These are phyloP conservation scores for Oostethus manadensis DNA, from an alignment of 2,113 vertebrate species.

Conservation along the genomic window DNA sequence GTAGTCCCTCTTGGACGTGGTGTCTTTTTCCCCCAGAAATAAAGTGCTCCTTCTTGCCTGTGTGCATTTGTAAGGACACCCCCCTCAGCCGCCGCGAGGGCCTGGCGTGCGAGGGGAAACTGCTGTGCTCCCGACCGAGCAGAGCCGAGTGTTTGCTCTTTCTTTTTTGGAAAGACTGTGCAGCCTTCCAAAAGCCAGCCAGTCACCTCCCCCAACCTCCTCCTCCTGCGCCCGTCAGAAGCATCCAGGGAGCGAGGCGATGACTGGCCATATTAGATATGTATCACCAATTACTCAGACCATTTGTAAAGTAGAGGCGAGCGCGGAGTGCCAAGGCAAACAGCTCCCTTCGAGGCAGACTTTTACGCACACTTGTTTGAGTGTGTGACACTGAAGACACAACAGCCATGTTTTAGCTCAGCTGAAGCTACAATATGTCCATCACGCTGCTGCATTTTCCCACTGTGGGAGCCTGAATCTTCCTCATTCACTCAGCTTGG, in stretches of 20 bases:
- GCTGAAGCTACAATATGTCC: no score
- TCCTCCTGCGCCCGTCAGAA: slow-evolving; percentile 49
- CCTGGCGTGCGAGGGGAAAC: slow-evolving; percentile 46
- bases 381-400: not conserved
- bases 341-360: slow-evolving; percentile 57
- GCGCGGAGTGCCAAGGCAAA: slow-evolving; percentile 63
- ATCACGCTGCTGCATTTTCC: no score
- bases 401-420: not conserved
- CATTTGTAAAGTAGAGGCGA: slow-evolving; percentile 49
- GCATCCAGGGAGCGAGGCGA: slow-evolving; percentile 65
- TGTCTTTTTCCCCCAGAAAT: slow-evolving; percentile 15
- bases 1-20: no score
- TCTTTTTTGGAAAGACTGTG: slow-evolving; percentile 79
- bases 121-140: not conserved
- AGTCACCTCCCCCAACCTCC: not conserved
- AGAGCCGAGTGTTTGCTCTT: slow-evolving; percentile 37
- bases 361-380: slow-evolving; percentile 28
- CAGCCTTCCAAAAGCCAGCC: slow-evolving; percentile 33
- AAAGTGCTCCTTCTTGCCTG: slow-evolving; percentile 53
- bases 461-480: no score
- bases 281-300: slow-evolving; percentile 69
- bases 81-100: no score
- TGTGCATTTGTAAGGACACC: no score
- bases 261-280: slow-evolving; percentile 72
- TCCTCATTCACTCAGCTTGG: no score